Evolutionary conservation across 2,797 vertebrate species (phyloP).

Genomic region (Urophycis tenuis): DNA sequence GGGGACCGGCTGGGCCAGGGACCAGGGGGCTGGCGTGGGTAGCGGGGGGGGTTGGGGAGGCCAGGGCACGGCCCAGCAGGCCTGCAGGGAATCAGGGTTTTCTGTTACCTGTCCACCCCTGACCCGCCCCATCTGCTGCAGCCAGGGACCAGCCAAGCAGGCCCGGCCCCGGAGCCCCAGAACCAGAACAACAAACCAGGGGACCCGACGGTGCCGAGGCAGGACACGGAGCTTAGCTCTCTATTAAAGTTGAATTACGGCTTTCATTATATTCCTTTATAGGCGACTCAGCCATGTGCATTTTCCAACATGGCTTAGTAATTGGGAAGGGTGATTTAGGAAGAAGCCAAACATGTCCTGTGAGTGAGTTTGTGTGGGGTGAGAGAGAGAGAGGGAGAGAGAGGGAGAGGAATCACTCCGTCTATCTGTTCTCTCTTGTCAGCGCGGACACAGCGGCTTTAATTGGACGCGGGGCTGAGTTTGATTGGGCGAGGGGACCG

Average conservation of each 20-base stretch:
- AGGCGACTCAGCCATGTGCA: neutral
- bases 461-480: conserved; percentile 51
- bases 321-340: neutral
- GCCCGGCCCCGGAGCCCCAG: conserved; percentile 2
- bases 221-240: neutral
- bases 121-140: conserved; percentile 68
- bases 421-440: conserved; percentile 12
- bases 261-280: neutral
- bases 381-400: conserved; percentile 20
- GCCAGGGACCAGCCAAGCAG: conserved; percentile 31
- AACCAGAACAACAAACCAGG: conserved; percentile 11
- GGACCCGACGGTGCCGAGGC: neutral
- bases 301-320: conserved; percentile 41
- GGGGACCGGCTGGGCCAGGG: conserved; percentile 8
- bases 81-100: conserved; percentile 52
- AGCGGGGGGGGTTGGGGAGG: conserved; percentile 23
- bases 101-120: conserved; percentile 73
- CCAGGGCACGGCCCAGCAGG: conserved; percentile 39
- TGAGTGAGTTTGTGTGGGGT: conserved; percentile 19
- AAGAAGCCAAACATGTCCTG: neutral
- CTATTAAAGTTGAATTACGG: neutral
- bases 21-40: conserved; percentile 26
- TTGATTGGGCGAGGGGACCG: conserved; percentile 32
- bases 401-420: conserved; percentile 2
- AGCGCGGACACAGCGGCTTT: conserved; percentile 49